phyloP scores from a whole-genome alignment of 2,888 invertebrate species.

The Deilephila porcellus region DNA sequence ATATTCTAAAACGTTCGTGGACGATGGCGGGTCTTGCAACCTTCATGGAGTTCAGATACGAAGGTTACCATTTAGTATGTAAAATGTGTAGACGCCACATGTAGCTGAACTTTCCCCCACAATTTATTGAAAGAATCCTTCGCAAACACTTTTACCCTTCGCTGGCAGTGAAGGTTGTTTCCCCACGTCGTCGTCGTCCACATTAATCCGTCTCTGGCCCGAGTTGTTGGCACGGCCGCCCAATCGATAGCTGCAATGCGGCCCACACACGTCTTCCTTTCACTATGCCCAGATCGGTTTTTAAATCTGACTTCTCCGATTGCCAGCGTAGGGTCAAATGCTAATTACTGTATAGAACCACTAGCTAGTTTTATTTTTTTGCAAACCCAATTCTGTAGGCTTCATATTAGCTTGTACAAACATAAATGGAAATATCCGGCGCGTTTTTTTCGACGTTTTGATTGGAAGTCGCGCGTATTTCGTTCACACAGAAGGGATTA shows the following conservation, averaged over 20 bases:
- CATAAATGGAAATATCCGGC: not conserved
- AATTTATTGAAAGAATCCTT: not conserved
- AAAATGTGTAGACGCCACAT: not conserved
- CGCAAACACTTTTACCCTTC: not conserved
- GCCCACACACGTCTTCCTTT: not conserved
- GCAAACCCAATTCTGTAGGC: too few relatives aligned
- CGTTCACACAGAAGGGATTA: not conserved
- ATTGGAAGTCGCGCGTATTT: not conserved
- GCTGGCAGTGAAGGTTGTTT: not conserved
- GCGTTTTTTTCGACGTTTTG: not conserved
- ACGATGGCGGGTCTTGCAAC: too few relatives aligned
- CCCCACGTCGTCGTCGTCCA: not conserved
- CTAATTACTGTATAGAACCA: too few relatives aligned
- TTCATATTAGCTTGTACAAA: not conserved
- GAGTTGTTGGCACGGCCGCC: slow-evolving; percentile 41
- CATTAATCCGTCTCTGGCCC: slow-evolving; percentile 33
- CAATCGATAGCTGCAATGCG: slow-evolving; percentile 36
- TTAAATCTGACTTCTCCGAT: not conserved
- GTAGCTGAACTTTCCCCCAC: too few relatives aligned
- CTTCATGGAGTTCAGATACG: too few relatives aligned
- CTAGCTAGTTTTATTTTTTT: too few relatives aligned
- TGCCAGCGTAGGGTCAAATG: not conserved
- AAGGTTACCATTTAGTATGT: not conserved
- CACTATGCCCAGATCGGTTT: not conserved
- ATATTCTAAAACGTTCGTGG: too few relatives aligned